Base-by-base conservation (phyloP, 2,113 vertebrate species). In the Pterocles gutturalis region DNA sequence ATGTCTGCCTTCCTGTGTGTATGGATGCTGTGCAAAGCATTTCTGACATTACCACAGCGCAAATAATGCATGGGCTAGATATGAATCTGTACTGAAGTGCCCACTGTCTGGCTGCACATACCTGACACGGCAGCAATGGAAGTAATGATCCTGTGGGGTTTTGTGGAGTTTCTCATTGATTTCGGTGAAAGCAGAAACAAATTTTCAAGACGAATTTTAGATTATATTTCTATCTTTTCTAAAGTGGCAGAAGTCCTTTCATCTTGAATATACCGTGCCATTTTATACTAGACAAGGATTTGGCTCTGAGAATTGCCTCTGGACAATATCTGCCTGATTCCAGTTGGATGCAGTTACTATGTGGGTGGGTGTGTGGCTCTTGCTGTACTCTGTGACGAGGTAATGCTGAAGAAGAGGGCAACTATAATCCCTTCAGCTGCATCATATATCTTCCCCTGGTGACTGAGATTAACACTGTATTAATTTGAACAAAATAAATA, bases 381-480 rank as follows among this genome's bases (percentile, higher is more conserved):
- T 75, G 36, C 69, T 81, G 73, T 58, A 41, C 84, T 65, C 28
- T 71, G 73, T 96, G 81, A 90, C 25, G 53, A 90, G 65, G 55
- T 82, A 87, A 87, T 79, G 73, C 84, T 87, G 43, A 76, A 60
- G 77, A 34, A 83, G 46, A 65, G 26, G 46, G 65, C 29, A 89
- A 34, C 81, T 81, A 4, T 87, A 93, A 96, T 97, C 84, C 72
- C 57, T 90, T 93, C 79, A 93, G 82, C 53, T 90, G 57, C 78
- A 60, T 69, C 73, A 71, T 75, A 6, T 58, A 79, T 84, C 78
- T 93, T 87, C 48, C 70, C 38, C 9, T 55, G 57, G 57, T 87
- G 65, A 33, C 73, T 87, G 69, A 87, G 87, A 82, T 91, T 78
- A 85, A 67, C 28, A 28, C 29, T 55, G 48, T 41, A 46, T 36